Base-by-base conservation (phyloP, 2,113 vertebrate genomes). In the Bambusicola thoracicus region DNA sequence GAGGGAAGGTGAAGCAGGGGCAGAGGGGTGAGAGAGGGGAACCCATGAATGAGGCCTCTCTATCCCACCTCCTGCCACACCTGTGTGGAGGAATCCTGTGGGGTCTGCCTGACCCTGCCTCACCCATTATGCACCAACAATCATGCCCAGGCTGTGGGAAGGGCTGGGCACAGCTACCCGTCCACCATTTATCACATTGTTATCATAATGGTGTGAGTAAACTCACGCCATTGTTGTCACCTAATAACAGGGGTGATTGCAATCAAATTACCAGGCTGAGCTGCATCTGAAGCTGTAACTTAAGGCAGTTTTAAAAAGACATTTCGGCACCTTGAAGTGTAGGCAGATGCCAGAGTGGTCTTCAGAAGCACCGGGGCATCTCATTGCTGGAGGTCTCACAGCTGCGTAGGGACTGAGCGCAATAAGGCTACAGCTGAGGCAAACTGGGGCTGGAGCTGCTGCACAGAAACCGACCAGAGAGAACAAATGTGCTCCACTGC, bases 121-220 rank as follows among this genome's bases (percentile, higher is more conserved):
- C 61, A 90, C 73, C 56, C 65, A 90, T 86, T 95, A 93, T 63
- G 55, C 90, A 93, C 61, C 69, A 93, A 94, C 92, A 95, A 92
- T 65, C 55, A 51, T 7, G 25, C 63, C 70, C 12, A 3, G 32
- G 68, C 0, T 2, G 44, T 24, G 41, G 49, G 46, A 74, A 91
- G 27, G 55, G 72, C 73, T 17, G 19, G 7, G 38, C 51, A 43
- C 0, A 0, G 9, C 18, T 48, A 69, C 43, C 81, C 87, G 66
- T 43, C 40, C 3, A 0, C 8, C 2, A 40, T 62, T 38, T 19
- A 25, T 65, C 48, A 8, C 83, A 65, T 88, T 91, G 87, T 66
- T 89, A 63, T 44, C 78, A 34, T 81, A 94, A 92, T 14, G 58
- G 80, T 9, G 27, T 41, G 36, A 92, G 77, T 67, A 93, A 95